These are phyloP conservation scores for Chymomyza amoena DNA, from an alignment of 2,888 invertebrate genomes.

Conservation along the genomic window DNA sequence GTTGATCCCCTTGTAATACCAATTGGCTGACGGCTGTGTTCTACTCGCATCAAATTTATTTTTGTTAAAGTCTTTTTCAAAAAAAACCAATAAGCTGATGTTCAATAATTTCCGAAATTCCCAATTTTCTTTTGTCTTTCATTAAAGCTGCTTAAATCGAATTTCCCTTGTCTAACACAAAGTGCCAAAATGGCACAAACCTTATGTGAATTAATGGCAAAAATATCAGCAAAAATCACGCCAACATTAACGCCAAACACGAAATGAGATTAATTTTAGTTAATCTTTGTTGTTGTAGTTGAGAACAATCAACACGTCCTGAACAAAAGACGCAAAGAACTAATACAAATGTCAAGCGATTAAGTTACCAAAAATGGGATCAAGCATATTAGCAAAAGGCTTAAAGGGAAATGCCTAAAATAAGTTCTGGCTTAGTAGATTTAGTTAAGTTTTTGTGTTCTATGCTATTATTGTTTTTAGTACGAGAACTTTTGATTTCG, in stretches of 20 bases:
- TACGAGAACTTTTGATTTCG: background rate
- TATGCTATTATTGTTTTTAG: background rate
- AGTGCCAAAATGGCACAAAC: background rate
- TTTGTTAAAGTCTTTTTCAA: no score
- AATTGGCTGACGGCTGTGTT: no score
- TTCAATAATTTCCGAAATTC: no score
- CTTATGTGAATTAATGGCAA: slow-evolving; percentile 57
- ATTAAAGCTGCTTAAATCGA: background rate
- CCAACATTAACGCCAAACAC: slow-evolving; percentile 59
- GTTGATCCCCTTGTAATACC: no score
- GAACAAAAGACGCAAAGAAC: slow-evolving; percentile 39
- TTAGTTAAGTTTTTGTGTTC: background rate
- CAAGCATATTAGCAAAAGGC: slow-evolving; percentile 72
- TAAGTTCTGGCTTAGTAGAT: background rate
- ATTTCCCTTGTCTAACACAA: background rate
- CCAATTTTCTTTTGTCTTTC: no score
- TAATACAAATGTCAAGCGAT: slow-evolving; percentile 74
- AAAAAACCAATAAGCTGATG: no score
- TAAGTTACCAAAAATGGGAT: slow-evolving; percentile 68
- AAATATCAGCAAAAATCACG: slow-evolving; percentile 46
- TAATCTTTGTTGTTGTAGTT: slow-evolving; percentile 36
- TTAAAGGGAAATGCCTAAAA: slow-evolving; percentile 30
- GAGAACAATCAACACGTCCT: slow-evolving; percentile 19
- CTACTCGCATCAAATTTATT: no score
- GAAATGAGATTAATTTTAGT: slow-evolving; percentile 60